Evolutionary conservation across 2,888 invertebrate species (phyloP).

Genomic region (Cactoblastis cactorum): DNA sequence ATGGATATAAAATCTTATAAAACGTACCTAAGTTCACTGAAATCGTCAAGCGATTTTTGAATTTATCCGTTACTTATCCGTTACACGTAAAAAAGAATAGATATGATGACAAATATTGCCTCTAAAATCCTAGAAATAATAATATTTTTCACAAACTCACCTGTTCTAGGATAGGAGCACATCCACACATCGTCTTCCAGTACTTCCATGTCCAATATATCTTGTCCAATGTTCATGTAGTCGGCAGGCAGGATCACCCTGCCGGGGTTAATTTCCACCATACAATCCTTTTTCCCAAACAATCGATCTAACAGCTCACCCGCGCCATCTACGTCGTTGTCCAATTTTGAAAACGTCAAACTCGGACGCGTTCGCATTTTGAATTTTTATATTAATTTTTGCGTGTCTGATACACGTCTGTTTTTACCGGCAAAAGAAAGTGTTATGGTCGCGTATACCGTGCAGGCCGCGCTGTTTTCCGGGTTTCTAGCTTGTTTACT

Average conservation of each 20-base stretch:
- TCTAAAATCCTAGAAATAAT: too few species aligned
- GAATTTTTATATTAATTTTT: not conserved
- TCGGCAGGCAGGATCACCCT: constrained; percentile 84
- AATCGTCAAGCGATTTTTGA: too few species aligned
- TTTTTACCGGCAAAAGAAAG: not conserved
- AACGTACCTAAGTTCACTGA: too few species aligned
- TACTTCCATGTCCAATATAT: constrained; percentile 85
- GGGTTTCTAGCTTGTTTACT: not conserved
- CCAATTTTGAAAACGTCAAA: constrained; percentile 79
- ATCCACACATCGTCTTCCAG: constrained; percentile 90
- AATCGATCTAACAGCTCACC: constrained; percentile 81
- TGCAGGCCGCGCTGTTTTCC: not conserved
- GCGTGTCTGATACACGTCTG: not conserved
- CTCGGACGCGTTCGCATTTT: constrained; percentile 61
- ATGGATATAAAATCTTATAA: too few species aligned
- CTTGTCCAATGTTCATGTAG: constrained; percentile 83
- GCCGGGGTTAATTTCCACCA: constrained; percentile 87
- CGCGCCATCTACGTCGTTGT: constrained; percentile 62
- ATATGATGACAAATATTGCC: too few species aligned
- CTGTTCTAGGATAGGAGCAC: constrained; percentile 92
- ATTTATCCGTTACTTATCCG: too few species aligned
- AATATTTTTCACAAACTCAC: constrained; percentile 46
- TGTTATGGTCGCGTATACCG: not conserved
- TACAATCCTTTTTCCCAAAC: constrained; percentile 83
- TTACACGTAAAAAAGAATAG: too few species aligned